phyloP scores from a whole-genome alignment of 2,797 vertebrate species.

The Philypnodon macrostomus region DNA sequence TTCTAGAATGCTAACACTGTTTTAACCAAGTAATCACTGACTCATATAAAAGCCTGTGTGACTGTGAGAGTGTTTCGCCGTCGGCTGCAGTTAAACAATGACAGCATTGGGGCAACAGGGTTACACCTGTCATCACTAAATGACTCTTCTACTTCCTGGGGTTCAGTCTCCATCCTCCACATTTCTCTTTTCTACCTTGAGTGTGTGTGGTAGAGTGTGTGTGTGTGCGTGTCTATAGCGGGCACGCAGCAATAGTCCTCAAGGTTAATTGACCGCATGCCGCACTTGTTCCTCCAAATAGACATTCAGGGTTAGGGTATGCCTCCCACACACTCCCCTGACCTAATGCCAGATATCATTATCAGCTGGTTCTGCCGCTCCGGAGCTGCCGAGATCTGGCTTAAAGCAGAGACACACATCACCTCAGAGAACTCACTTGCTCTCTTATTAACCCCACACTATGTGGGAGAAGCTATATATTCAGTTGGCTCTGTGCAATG shows the following conservation, averaged over 20 bases:
- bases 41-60: not conserved
- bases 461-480: constrained; percentile 10
- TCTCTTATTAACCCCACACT: constrained; percentile 30
- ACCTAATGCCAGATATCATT: constrained; percentile 59
- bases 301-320: constrained; percentile 57
- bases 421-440: constrained; percentile 9
- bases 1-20: no score
- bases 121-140: constrained; percentile 49
- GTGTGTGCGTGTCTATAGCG: constrained; percentile 18
- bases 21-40: no score
- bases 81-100: constrained; percentile 45
- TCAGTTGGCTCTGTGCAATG: not conserved
- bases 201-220: constrained; percentile 15
- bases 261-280: constrained; percentile 75
- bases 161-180: constrained; percentile 11
- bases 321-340: constrained; percentile 40
- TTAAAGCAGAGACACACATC: constrained; percentile 19
- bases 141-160: constrained; percentile 46
- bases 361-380: constrained; percentile 35
- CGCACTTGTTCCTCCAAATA: constrained; percentile 71
- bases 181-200: not conserved
- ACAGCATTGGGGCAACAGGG: constrained; percentile 33
- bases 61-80: constrained; percentile 26
- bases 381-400: constrained; percentile 11
- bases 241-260: constrained; percentile 58